Base-by-base conservation (phyloP, 1,140 invertebrate species). In the Stegodyphus mimosarum region DNA sequence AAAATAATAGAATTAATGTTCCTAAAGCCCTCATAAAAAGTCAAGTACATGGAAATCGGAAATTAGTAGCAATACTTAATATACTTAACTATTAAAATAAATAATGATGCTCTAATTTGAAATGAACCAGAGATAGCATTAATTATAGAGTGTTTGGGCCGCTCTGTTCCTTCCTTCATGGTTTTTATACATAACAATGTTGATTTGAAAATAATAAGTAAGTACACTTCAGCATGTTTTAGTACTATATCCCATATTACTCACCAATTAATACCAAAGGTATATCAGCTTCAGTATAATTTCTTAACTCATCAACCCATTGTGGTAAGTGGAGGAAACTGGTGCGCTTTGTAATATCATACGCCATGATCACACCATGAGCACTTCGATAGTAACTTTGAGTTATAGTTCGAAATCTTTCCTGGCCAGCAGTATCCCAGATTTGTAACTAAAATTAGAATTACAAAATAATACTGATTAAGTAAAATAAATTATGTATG, bases 361-460 rank as follows among this genome's bases (percentile, higher is more conserved):
- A 99, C 18, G 99, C 97, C 87, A 99, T 92, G 88, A 99, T 98
- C 66, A 99, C 93, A 52, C 97, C 98, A 92, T 99, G 97, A 52
- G 98, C 98, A 87, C 97, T 98, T 89, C 98, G 92, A 91, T 99
- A 99, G 91, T 99, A 99, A 90, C 97, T 98, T 91, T 99, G 97
- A 9, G 98, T 99, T 87, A 99, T 98, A 6, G 98, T 99, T 86
- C 98, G 93, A 91, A 99, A 99, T 88, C 97, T 60, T 91, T 99
- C 98, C 90, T 99, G 98, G 0, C 98, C 97, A 15, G 97, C 97
- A 60, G 97, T 98, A 90, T 99, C 98, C 97, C 97, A 99, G 89
- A 99, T 98, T 93, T 98, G 97, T 85, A 99, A 92, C 96, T 98
- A 90, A 85, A 98, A 81, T 18, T 64, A 51, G 66, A 18, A 17